These are phyloP conservation scores for Heliconius melpomene DNA, from an alignment of 1,140 invertebrate genomes.

Conservation along the genomic window DNA sequence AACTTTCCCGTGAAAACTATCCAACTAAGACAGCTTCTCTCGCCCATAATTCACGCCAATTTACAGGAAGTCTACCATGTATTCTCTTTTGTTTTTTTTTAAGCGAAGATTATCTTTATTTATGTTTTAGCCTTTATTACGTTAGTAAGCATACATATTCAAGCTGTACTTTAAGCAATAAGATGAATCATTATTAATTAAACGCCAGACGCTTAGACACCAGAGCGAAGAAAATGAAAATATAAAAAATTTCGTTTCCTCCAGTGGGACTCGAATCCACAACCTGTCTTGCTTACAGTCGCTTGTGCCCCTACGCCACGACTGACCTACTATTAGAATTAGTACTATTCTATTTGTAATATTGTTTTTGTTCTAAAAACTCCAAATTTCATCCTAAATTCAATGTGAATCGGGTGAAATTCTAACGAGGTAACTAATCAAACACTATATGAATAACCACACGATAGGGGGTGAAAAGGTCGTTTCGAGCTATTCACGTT, in stretches of 20 bases:
- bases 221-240: too few relatives aligned
- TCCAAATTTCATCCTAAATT: neutral
- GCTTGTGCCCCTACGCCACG: too few relatives aligned
- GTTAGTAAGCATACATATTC: neutral
- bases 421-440: conserved; percentile 13
- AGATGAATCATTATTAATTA: neutral
- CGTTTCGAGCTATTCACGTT: conserved; percentile 20
- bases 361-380: neutral
- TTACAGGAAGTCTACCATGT: neutral
- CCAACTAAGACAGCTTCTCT: neutral
- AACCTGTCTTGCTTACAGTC: too few relatives aligned
- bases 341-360: too few relatives aligned
- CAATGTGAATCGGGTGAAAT: neutral
- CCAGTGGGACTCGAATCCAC: too few relatives aligned
- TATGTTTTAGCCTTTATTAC: neutral
- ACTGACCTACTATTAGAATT: too few relatives aligned
- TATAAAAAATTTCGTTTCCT: too few relatives aligned
- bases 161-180: neutral
- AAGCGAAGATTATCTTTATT: neutral
- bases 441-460: conserved; percentile 16
- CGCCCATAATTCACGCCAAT: conserved; percentile 2
- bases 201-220: neutral
- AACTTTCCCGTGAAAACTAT: neutral
- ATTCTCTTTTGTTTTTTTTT: conserved; percentile 4
- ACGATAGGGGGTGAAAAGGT: conserved; percentile 7